These are phyloP conservation scores for Myotis pilosus DNA, from an alignment of 2,797 vertebrate genomes.

Conservation along the genomic window DNA sequence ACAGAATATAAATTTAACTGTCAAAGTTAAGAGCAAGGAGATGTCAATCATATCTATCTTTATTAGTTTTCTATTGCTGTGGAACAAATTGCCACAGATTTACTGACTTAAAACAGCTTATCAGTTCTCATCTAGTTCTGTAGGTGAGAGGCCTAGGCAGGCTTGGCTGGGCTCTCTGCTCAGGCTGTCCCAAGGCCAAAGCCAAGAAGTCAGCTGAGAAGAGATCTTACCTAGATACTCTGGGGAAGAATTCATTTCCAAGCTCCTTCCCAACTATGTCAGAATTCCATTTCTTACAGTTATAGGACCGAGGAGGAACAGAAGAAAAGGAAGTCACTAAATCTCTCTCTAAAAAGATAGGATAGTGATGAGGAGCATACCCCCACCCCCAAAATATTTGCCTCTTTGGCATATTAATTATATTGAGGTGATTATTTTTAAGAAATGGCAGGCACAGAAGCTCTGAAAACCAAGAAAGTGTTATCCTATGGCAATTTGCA, in stretches of 20 bases:
- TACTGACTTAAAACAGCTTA: not conserved
- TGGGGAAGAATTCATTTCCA: not conserved
- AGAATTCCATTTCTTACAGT: not conserved
- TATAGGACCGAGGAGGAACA: not conserved
- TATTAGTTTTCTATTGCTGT: not conserved
- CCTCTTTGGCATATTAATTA: not conserved
- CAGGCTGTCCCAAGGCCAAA: not conserved
- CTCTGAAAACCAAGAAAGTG: not conserved
- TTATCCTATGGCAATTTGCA: not conserved
- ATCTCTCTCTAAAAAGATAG: not conserved
- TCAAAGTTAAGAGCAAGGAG: not conserved
- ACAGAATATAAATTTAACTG: slow-evolving; percentile 20
- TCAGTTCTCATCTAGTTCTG: not conserved
- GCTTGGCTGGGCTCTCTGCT: not conserved
- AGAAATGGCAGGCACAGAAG: not conserved
- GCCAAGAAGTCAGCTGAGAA: not conserved
- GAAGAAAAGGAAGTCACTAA: not conserved
- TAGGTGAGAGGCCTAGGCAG: not conserved
- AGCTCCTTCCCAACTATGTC: not conserved
- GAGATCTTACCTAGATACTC: not conserved
- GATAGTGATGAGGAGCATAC: not conserved
- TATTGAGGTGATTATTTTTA: not conserved
- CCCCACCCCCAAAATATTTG: not conserved
- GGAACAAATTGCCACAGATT: not conserved
- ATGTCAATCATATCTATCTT: not conserved